Percentiles rank a stretch among this genome's conserved stretches.
These are phyloP conservation scores for Percopsis transmontana DNA, from an alignment of 2,113 vertebrate species.

Conservation along the genomic window DNA sequence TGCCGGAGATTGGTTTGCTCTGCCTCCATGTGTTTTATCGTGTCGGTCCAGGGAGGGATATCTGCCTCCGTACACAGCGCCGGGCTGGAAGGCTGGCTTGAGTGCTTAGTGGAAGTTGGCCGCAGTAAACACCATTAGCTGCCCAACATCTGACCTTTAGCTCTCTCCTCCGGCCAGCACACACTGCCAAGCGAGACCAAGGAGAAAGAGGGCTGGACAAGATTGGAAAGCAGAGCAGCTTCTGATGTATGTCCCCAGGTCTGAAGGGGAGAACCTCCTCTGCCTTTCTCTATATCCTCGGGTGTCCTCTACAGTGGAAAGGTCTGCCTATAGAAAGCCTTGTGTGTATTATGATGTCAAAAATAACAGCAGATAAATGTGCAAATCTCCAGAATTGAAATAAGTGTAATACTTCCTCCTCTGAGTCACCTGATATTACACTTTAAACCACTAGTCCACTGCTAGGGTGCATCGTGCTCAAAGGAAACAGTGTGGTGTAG, in stretches of 20 bases:
- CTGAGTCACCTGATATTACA: too few relatives aligned
- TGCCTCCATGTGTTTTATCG: not conserved
- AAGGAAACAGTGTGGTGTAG: not conserved
- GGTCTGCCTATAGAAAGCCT: constrained; percentile 14
- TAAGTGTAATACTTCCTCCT: constrained; percentile 12
- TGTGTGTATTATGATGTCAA: not conserved
- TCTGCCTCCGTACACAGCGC: not conserved
- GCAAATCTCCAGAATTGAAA: constrained; percentile 2
- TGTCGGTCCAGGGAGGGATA: not conserved
- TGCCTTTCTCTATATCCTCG: constrained; percentile 15
- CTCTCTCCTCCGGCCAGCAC: constrained; percentile 42
- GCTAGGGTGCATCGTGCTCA: not conserved
- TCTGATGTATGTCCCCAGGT: constrained; percentile 55
- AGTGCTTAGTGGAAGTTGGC: not conserved
- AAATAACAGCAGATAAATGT: constrained; percentile 21
- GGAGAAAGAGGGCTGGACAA: constrained; percentile 43
- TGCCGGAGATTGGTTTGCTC: constrained; percentile 4
- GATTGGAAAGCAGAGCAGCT: constrained; percentile 42
- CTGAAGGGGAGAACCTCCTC: constrained; percentile 15
- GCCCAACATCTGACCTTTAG: constrained; percentile 50
- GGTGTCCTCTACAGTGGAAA: constrained; percentile 17
- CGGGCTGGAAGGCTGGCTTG: constrained; percentile 8
- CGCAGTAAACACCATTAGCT: constrained; percentile 10
- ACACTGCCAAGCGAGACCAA: constrained; percentile 50
- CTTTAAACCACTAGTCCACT: too few relatives aligned